Conservation (phyloP, 1,140 invertebrate species). For the Trinorchestia longiramus region DNA sequence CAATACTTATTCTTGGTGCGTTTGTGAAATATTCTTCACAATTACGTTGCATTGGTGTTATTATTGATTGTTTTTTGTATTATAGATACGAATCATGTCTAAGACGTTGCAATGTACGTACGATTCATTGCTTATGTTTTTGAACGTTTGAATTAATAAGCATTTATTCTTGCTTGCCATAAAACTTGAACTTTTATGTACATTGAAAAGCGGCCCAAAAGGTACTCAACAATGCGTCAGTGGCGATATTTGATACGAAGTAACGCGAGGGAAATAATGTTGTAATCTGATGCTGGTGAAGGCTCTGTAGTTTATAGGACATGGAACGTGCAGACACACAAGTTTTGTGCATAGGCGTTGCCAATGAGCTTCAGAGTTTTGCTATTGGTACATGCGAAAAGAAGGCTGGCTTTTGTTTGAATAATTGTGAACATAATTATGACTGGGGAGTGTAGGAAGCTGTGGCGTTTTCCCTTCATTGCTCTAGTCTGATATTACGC, state of each 20-base stretch:
- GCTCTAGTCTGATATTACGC: neutral
- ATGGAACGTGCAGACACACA: neutral
- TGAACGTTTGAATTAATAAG: too few species aligned
- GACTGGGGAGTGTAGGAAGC: neutral
- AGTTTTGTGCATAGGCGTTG: neutral
- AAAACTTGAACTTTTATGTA: too few species aligned
- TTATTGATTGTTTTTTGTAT: too few species aligned
- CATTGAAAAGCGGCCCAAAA: neutral
- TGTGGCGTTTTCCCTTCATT: neutral
- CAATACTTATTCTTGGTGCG: slow-evolving; percentile 96
- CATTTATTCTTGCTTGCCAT: too few species aligned
- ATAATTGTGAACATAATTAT: neutral
- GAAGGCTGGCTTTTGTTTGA: too few species aligned
- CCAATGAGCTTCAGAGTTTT: neutral
- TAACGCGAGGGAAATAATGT: neutral
- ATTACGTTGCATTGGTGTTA: too few species aligned
- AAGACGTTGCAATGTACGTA: too few species aligned
- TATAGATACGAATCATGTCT: too few species aligned
- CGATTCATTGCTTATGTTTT: too few species aligned
- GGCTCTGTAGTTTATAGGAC: neutral
- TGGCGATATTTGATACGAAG: neutral
- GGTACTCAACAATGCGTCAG: neutral
- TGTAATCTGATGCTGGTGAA: neutral
- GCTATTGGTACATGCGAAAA: too few species aligned
- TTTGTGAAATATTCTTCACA: slow-evolving; percentile 57